These are phyloP conservation scores for Caiman crocodilus DNA, from an alignment of 2,797 vertebrate species.

Conservation along the genomic window DNA sequence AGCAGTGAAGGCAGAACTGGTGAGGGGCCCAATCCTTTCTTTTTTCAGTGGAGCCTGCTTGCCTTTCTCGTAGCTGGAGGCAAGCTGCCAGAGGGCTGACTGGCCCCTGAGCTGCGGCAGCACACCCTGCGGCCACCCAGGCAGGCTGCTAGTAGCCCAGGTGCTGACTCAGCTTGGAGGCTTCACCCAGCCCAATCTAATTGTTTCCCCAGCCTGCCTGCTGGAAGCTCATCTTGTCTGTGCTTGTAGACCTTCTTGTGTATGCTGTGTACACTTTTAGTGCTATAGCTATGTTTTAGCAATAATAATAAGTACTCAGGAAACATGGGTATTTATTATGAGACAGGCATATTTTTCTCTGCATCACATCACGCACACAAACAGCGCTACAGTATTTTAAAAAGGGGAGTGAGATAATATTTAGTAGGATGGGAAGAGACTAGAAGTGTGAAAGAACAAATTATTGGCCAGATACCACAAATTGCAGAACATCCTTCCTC, in stretches of 20 bases:
- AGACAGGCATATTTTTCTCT: slow-evolving; percentile 45
- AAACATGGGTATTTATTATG: slow-evolving; percentile 13
- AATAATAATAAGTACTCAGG: slow-evolving; percentile 55
- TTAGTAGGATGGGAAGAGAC: slow-evolving; percentile 11
- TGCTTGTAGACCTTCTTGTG: not conserved
- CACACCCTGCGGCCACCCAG: no score
- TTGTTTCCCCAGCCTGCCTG: no score
- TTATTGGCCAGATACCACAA: slow-evolving; percentile 20
- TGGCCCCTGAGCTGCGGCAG: no score
- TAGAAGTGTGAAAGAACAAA: not conserved
- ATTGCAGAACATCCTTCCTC: not conserved
- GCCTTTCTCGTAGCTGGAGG: no score
- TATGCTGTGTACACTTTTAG: not conserved
- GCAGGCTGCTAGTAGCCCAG: no score
- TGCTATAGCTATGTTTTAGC: not conserved
- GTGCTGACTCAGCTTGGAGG: no score
- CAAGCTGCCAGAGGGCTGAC: no score
- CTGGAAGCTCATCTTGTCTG: not conserved
- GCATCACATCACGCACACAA: slow-evolving; percentile 18
- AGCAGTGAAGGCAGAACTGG: no score
- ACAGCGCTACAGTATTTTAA: slow-evolving; percentile 43
- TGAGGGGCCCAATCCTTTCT: no score
- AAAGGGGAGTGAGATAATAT: slow-evolving; percentile 53
- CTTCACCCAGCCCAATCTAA: no score
- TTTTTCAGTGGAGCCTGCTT: no score